Conservation (phyloP, 1,140 invertebrate species). For the Hetaerina americana region DNA sequence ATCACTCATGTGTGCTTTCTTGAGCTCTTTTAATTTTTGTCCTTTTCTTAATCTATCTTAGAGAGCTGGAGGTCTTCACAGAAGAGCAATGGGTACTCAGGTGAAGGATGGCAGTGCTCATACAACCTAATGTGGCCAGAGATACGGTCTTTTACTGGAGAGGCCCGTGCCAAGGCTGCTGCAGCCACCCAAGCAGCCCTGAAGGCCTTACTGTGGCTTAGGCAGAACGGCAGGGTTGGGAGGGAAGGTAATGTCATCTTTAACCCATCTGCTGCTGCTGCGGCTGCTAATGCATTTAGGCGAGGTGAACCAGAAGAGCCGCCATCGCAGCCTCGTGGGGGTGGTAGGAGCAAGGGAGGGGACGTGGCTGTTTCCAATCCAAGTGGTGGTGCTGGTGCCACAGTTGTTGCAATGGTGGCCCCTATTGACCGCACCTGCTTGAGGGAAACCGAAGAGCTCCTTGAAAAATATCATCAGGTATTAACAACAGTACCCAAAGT, state of each 20-base stretch:
- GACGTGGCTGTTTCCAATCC: background rate
- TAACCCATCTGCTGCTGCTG: background rate
- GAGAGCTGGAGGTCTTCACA: background rate
- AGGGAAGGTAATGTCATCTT: background rate
- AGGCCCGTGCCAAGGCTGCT: background rate
- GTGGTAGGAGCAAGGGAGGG: background rate
- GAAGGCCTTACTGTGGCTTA: background rate
- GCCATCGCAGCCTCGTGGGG: background rate
- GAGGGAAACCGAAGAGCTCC: background rate
- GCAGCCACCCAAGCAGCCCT: background rate
- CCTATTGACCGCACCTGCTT: background rate
- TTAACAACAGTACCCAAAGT: no score
- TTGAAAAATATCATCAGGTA: background rate
- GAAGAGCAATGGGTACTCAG: background rate
- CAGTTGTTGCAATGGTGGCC: background rate
- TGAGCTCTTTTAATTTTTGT: background rate
- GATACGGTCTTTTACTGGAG: background rate
- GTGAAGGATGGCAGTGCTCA: background rate
- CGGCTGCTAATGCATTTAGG: background rate
- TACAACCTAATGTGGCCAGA: background rate
- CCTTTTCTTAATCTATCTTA: background rate
- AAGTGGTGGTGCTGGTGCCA: background rate
- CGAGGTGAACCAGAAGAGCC: background rate
- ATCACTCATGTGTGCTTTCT: no score
- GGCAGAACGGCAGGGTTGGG: background rate